Percentiles rank a stretch among this genome's conserved stretches.
Evolutionary conservation across 2,888 invertebrate genomes (phyloP).

Genomic region (Amiota communis): DNA sequence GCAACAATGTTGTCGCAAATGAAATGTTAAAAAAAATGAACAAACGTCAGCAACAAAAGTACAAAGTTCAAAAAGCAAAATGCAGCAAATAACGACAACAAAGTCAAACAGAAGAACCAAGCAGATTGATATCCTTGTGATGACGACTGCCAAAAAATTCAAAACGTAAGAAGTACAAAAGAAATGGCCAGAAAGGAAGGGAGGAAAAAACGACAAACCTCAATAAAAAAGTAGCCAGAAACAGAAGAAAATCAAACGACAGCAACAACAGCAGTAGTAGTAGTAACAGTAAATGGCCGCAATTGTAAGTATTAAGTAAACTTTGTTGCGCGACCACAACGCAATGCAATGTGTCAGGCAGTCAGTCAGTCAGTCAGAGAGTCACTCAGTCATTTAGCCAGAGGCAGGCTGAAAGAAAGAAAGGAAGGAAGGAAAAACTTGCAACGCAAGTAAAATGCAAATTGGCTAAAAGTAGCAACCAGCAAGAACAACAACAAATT

Average conservation of each 20-base stretch:
- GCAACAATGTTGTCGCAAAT: not conserved
- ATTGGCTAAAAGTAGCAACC: slow-evolving; percentile 48
- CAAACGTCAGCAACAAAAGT: not conserved
- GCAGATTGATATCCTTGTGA: slow-evolving; percentile 3
- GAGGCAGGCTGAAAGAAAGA: not conserved
- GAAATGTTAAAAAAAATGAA: not conserved
- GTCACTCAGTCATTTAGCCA: slow-evolving; percentile 53
- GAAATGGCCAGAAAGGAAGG: too few relatives aligned
- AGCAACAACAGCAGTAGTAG: too few relatives aligned
- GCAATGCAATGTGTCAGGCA: slow-evolving; percentile 34
- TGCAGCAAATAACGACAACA: slow-evolving; percentile 5
- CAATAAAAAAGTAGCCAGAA: slow-evolving; percentile 14
- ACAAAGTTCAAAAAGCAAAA: slow-evolving; percentile 2
- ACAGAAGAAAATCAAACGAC: slow-evolving; percentile 26
- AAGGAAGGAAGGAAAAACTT: slow-evolving; percentile 49
- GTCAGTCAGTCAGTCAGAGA: slow-evolving; percentile 37
- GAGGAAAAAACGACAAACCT: slow-evolving; percentile 13
- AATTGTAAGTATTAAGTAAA: slow-evolving; percentile 59
- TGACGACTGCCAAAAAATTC: not conserved
- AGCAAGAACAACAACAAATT: slow-evolving; percentile 12
- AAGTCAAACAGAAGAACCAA: not conserved
- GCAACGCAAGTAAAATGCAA: slow-evolving; percentile 66
- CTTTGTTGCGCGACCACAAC: slow-evolving; percentile 56
- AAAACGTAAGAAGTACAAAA: not conserved
- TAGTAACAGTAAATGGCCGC: slow-evolving; percentile 36